Evolutionary conservation across 2,888 invertebrate species (phyloP), one percentile per base, ranked within the genome.

Genomic region (Heliconius charithonia): DNA sequence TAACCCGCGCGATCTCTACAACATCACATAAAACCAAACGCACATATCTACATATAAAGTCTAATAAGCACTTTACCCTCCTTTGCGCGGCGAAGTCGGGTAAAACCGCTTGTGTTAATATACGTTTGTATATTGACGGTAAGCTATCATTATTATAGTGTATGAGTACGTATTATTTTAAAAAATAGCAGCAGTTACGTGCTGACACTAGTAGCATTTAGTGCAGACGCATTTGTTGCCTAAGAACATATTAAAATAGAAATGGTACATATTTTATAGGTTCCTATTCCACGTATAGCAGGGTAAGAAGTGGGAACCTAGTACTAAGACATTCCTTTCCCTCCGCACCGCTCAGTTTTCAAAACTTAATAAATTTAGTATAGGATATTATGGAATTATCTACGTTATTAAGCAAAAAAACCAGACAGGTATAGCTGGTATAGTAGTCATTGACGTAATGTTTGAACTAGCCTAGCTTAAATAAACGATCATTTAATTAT

Each of bases 171-270:
- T n/a, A 12, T 67, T n/a, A 3, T 37, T n/a, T 12, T 67, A 67
- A 41, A 67, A 45, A 22, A 12, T 3, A 37, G 16, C 69, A 25
- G 25, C 13, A 69, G 25, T 69, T 41, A 25, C 25, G 25, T 41
- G 41, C 69, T 13, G 25, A 25, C 25, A 25, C 25, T 69, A 69
- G 69, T 69, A 25, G 45, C 25, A 41, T 69, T 67, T 69, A 13
- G 25, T 41, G 45, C 6, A 45, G 16, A 41, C 41, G 32, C 1
- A 25, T 16, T n/a, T 19, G 56, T 22, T 56, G 29, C 13, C 71
- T 72, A 72, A 72, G 51, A 72, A 27, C 12, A 19, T 72, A 56
- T 56, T 29, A 4, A 56, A 56, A 32, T 12, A 29, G 56, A 72
- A 29, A 56, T 72, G 71, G 71, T 45, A 71, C 6, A 27, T 63